Percentiles rank a stretch among this genome's conserved stretches.
Conservation (phyloP, 2,113 vertebrate genomes). For the Antechinus stuartii region DNA sequence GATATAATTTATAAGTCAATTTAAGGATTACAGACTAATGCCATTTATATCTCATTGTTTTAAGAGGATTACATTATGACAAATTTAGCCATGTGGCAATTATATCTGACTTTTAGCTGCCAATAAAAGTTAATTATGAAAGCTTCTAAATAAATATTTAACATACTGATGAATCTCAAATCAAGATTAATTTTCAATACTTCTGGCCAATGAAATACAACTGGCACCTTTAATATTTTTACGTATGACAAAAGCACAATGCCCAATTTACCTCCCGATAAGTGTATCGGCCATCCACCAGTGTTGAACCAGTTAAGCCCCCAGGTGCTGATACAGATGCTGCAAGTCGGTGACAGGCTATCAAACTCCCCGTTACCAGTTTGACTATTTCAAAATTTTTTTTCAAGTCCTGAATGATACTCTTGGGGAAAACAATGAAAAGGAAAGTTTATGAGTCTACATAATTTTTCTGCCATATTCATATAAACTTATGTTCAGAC, state of each 20-base stretch:
- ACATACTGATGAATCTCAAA: background rate
- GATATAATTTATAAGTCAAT: background rate
- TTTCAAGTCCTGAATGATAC: conserved; percentile 99
- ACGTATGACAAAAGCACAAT: conserved; percentile 20
- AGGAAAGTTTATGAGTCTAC: conserved; percentile 34
- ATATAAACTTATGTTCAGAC: background rate
- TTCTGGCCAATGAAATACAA: background rate
- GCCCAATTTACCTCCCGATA: conserved; percentile 93
- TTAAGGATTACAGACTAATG: background rate
- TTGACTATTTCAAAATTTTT: conserved; percentile 99
- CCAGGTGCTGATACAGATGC: conserved; percentile 90
- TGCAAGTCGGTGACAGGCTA: conserved; percentile 96
- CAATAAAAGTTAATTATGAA: conserved; percentile 33
- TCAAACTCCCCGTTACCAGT: conserved; percentile 95
- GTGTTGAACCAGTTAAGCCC: conserved; percentile 89
- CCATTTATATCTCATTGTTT: background rate
- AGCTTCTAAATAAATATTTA: conserved; percentile 36
- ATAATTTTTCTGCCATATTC: conserved; percentile 17
- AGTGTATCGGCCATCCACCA: conserved; percentile 96
- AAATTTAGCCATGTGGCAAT: background rate
- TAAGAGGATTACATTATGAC: background rate
- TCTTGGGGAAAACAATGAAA: conserved; percentile 84
- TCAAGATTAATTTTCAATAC: conserved; percentile 7
- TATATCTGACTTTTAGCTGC: conserved; percentile 12
- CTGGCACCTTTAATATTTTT: background rate